Conservation (phyloP, 2,797 vertebrate genomes). For the Artibeus lituratus region DNA sequence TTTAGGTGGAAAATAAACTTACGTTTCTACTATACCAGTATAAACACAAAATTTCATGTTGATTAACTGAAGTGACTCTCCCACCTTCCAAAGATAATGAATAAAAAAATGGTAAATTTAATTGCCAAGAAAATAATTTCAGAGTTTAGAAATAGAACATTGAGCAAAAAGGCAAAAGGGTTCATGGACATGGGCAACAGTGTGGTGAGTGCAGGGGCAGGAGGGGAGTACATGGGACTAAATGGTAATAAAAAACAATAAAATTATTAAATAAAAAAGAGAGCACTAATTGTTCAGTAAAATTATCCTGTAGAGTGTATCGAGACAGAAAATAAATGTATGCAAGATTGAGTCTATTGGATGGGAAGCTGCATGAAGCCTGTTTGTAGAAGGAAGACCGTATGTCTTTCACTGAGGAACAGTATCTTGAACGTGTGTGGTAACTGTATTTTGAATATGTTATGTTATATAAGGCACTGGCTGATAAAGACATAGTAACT, state of each 20-base stretch:
- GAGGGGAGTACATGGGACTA: too few relatives aligned
- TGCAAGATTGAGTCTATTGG: neutral
- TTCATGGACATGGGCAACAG: neutral
- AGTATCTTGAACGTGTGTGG: neutral
- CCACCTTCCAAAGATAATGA: neutral
- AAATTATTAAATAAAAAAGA: too few relatives aligned
- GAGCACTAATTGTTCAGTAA: neutral
- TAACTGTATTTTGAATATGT: neutral
- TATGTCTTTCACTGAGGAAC: neutral
- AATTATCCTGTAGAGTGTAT: neutral
- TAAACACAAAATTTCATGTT: neutral
- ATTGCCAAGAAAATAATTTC: neutral
- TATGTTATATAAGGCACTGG: neutral
- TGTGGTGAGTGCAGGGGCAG: too few relatives aligned
- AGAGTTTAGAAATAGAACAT: slow-evolving; percentile 31
- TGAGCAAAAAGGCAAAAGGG: neutral
- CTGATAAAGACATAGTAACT: slow-evolving; percentile 9
- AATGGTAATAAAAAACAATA: too few relatives aligned
- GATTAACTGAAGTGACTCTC: neutral
- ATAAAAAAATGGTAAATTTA: neutral
- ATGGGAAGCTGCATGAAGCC: neutral
- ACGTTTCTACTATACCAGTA: neutral
- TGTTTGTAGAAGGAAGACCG: neutral
- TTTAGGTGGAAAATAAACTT: neutral
- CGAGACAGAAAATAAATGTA: neutral